Percentiles rank a stretch among this genome's conserved stretches.
phyloP scores from a whole-genome alignment of 2,113 vertebrate genomes.

The Apaloderma vittatum region DNA sequence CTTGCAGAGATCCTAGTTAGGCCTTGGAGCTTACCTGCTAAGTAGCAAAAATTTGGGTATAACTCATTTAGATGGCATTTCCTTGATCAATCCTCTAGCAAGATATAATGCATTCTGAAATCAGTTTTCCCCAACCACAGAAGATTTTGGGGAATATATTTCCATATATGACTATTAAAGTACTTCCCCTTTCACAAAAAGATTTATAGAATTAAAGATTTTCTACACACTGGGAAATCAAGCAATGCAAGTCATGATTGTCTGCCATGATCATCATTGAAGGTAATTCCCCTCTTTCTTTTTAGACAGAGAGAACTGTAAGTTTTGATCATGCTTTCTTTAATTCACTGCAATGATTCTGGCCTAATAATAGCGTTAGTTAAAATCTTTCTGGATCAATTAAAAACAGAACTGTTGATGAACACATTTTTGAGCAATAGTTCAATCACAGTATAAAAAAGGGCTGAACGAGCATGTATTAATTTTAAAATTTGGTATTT shows the following conservation, averaged over 20 bases:
- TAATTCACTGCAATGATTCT: background rate
- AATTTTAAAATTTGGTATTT: background rate
- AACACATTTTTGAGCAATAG: background rate
- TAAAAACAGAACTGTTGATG: rapidly evolving
- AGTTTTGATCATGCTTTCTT: background rate
- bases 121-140: background rate
- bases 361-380: background rate
- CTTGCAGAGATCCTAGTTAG: background rate
- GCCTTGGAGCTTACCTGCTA: background rate
- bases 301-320: background rate
- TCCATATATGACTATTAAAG: background rate
- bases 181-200: background rate
- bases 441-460: background rate
- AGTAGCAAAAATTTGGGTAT: background rate
- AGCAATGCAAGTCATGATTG: background rate
- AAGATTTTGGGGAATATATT: background rate
- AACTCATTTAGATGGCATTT: background rate
- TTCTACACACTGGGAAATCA: background rate
- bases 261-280: background rate
- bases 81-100: background rate
- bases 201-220: background rate
- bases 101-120: background rate
- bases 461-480: background rate
- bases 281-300: background rate
- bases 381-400: background rate